phyloP scores from a whole-genome alignment of 2,888 invertebrate genomes.

The Eueremaeus valkanovi region DNA sequence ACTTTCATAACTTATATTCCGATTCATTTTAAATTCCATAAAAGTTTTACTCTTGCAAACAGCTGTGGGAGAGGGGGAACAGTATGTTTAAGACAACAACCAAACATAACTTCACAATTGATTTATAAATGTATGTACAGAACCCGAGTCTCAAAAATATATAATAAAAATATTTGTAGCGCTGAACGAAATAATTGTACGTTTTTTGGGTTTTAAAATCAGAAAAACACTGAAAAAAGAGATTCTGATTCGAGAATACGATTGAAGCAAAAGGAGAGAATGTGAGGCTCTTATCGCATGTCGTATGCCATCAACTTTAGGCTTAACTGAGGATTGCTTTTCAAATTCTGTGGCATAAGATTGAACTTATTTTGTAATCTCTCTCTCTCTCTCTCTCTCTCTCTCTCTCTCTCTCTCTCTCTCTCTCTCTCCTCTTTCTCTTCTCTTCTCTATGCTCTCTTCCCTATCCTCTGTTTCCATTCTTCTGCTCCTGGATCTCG shows the following conservation, averaged over 20 bases:
- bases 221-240: neutral
- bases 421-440: constrained; percentile 28
- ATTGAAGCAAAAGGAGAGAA: neutral
- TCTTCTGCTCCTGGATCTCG: neutral
- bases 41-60: constrained; percentile 22
- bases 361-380: constrained; percentile 1
- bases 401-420: constrained; percentile 32
- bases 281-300: constrained; percentile 21
- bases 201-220: constrained; percentile 30
- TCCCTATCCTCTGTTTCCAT: neutral
- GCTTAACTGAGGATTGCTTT: constrained; percentile 7
- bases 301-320: constrained; percentile 21
- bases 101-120: constrained; percentile 34
- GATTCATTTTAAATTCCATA: constrained; percentile 34
- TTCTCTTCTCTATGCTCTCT: neutral
- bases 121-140: constrained; percentile 31
- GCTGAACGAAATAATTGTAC: constrained; percentile 3
- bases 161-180: constrained; percentile 16
- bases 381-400: constrained; percentile 17
- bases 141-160: neutral
- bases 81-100: constrained; percentile 21
- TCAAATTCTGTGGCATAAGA: neutral
- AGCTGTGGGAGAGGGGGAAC: constrained; percentile 19
- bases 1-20: constrained; percentile 20
- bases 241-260: neutral